Evolutionary conservation across 2,888 invertebrate species (phyloP).

Genomic region (Hyposoter dolosus): DNA sequence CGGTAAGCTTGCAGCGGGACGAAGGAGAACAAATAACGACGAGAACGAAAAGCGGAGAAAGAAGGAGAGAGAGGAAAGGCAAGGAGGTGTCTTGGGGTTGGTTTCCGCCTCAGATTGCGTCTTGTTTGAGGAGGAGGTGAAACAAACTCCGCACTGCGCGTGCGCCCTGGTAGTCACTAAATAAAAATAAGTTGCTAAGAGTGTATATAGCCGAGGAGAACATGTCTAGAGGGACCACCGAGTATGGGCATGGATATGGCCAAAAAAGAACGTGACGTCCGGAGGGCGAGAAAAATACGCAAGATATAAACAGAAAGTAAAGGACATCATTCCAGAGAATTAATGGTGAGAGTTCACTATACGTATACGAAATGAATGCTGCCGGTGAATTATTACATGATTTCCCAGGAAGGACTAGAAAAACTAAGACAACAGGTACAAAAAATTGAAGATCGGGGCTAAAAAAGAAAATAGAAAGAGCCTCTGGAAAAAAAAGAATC

Average conservation of each 20-base stretch:
- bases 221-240: conserved; percentile 62
- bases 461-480: background rate
- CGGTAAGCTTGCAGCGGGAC: conserved; percentile 24
- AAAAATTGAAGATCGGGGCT: conserved; percentile 19
- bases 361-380: conserved; percentile 29
- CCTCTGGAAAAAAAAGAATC: conserved; percentile 3
- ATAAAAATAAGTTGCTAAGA: conserved; percentile 70
- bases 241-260: conserved; percentile 57
- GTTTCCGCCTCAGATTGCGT: conserved; percentile 62
- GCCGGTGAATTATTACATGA: conserved; percentile 62
- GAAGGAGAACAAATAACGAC: conserved; percentile 19
- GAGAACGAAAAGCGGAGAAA: conserved; percentile 31
- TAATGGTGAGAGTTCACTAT: conserved; percentile 58
- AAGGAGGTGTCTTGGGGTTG: conserved; percentile 61
- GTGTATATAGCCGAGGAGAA: conserved; percentile 49
- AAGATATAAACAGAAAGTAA: conserved; percentile 60
- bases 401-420: conserved; percentile 35
- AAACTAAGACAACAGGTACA: conserved; percentile 33
- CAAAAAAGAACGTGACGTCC: conserved; percentile 14
- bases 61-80: conserved; percentile 66
- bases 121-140: conserved; percentile 59
- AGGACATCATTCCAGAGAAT: conserved; percentile 68
- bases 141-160: conserved; percentile 46
- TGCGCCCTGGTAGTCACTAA: conserved; percentile 65
- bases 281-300: conserved; percentile 42